Evolutionary conservation across 2,888 invertebrate genomes (phyloP).

Genomic region (Pseudoips prasinana): DNA sequence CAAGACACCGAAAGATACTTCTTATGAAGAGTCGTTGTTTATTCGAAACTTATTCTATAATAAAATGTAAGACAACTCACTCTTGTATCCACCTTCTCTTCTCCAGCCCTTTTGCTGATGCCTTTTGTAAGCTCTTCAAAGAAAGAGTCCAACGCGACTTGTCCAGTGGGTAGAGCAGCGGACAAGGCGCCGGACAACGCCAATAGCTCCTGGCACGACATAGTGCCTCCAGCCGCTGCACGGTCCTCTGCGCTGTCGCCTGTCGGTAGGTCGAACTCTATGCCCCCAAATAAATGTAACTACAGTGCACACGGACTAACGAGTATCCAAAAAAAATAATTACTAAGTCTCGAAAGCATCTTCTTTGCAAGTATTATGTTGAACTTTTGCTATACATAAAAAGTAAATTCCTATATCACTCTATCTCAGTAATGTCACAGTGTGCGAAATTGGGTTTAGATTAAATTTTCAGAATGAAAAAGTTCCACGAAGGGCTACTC

Average conservation of each 20-base stretch:
- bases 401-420: not conserved
- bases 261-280: conserved; percentile 79
- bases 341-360: conserved; percentile 32
- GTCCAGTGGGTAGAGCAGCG: conserved; percentile 94
- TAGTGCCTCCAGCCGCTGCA: conserved; percentile 80
- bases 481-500: too few relatives aligned
- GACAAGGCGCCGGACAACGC: conserved; percentile 96
- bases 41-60: too few relatives aligned
- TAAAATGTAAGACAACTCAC: conserved; percentile 39
- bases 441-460: too few relatives aligned
- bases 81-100: conserved; percentile 67
- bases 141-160: conserved; percentile 91
- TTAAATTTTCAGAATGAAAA: too few relatives aligned
- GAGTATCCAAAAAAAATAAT: conserved; percentile 5
- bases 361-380: too few relatives aligned
- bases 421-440: too few relatives aligned
- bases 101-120: conserved; percentile 77
- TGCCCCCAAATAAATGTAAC: conserved; percentile 49
- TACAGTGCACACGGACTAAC: conserved; percentile 37
- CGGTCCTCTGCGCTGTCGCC: conserved; percentile 68
- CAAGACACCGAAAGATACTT: too few relatives aligned
- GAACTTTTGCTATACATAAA: too few relatives aligned
- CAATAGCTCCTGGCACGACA: conserved; percentile 94
- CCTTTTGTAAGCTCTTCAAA: conserved; percentile 91
- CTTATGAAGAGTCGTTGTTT: too few relatives aligned